These are phyloP conservation scores for Drosophila dunni DNA, from an alignment of 1,140 invertebrate genomes.

Conservation along the genomic window DNA sequence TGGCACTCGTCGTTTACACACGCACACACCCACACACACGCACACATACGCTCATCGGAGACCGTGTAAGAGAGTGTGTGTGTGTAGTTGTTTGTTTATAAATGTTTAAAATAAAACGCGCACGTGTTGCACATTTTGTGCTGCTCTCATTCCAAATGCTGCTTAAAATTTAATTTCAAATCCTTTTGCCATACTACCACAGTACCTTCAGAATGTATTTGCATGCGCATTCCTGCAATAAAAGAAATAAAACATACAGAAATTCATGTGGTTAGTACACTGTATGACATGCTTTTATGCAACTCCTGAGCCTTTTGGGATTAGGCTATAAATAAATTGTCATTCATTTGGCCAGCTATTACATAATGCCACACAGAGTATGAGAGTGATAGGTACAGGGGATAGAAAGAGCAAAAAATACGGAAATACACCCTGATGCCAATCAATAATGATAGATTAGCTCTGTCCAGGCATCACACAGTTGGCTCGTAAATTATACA, in stretches of 20 bases:
- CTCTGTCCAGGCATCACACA: constrained; percentile 38
- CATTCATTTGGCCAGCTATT: constrained; percentile 63
- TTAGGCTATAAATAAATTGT: constrained; percentile 66
- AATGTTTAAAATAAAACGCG: constrained; percentile 75
- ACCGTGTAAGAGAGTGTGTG: not conserved
- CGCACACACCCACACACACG: constrained; percentile 13
- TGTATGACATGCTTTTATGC: not conserved
- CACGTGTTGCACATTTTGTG: constrained; percentile 73
- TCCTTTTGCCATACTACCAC: constrained; percentile 56
- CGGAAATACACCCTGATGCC: constrained; percentile 59
- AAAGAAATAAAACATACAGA: constrained; percentile 45
- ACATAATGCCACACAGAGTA: constrained; percentile 49
- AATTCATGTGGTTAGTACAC: constrained; percentile 49
- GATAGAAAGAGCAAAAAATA: not conserved
- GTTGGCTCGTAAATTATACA: constrained; percentile 53
- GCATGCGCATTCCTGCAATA: constrained; percentile 56
- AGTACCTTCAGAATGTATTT: constrained; percentile 22
- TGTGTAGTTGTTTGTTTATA: constrained; percentile 50
- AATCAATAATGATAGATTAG: constrained; percentile 83
- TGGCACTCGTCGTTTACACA: constrained; percentile 43
- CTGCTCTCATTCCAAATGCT: constrained; percentile 22
- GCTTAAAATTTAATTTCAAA: constrained; percentile 65
- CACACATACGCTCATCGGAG: not conserved
- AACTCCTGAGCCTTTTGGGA: constrained; percentile 36
- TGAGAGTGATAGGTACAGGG: not conserved